These are phyloP conservation scores for Osmoderma eremita DNA, from an alignment of 2,888 invertebrate genomes.

Conservation along the genomic window DNA sequence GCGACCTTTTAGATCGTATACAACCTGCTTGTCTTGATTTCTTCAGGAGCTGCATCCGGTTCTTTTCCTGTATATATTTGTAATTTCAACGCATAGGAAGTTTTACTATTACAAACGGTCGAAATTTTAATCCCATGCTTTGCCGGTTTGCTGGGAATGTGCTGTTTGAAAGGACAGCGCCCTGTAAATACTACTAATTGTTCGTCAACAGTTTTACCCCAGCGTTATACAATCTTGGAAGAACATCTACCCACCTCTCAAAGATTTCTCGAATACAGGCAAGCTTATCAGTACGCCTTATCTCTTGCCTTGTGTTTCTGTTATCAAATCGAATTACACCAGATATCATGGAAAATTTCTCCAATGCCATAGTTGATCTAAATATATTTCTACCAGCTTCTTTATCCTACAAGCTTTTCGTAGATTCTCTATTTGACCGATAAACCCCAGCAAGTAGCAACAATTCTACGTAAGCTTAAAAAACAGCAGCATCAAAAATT, in stretches of 20 bases:
- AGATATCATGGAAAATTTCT: neutral
- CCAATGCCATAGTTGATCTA: too few species aligned
- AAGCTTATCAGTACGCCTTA: neutral
- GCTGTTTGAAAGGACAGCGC: slow-evolving; percentile 3
- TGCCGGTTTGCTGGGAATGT: neutral
- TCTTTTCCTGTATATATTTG: neutral
- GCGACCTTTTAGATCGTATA: too few species aligned
- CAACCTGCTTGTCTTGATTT: neutral
- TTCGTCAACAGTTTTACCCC: neutral
- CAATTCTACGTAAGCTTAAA: too few species aligned
- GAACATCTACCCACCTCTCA: neutral
- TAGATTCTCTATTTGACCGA: too few species aligned
- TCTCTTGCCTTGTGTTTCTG: neutral
- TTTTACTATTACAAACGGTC: neutral
- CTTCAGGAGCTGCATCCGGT: neutral
- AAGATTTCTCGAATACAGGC: neutral
- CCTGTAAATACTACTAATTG: neutral
- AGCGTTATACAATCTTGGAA: neutral
- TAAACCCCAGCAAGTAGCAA: too few species aligned
- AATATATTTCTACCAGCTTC: too few species aligned
- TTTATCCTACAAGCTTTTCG: too few species aligned
- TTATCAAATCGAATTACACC: too few species aligned
- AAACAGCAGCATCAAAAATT: too few species aligned
- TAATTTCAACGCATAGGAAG: too few species aligned
- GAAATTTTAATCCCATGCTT: neutral